phyloP scores from a whole-genome alignment of 1,140 invertebrate species.

The Mercenaria mercenaria region DNA sequence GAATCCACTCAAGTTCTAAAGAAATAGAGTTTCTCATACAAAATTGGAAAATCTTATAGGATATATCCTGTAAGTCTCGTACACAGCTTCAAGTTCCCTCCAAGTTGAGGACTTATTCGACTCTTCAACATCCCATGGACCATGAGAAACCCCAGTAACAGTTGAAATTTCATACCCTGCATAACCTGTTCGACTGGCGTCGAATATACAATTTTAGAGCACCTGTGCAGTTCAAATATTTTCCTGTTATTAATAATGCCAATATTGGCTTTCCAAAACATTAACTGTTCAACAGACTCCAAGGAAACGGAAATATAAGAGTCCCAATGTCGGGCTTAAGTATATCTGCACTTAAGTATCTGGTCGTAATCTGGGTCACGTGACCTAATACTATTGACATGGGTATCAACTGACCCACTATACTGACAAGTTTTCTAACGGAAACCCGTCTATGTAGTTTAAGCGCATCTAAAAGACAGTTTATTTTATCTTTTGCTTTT shows the following conservation, averaged over 20 bases:
- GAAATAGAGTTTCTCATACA: neutral
- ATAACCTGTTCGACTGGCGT: slow-evolving; percentile 44
- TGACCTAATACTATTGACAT: slow-evolving; percentile 11
- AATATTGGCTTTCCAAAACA: too few relatives aligned
- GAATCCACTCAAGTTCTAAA: slow-evolving; percentile 61
- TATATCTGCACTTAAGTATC: slow-evolving; percentile 26
- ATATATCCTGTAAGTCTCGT: slow-evolving; percentile 28
- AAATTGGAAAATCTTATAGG: too few relatives aligned
- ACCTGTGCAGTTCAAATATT: too few relatives aligned
- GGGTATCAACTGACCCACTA: neutral
- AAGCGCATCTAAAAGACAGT: too few relatives aligned
- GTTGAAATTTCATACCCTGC: too few relatives aligned
- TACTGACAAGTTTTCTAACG: neutral
- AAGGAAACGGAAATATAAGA: neutral
- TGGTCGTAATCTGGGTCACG: slow-evolving; percentile 47
- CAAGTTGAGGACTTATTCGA: slow-evolving; percentile 37
- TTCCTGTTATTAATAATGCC: too few relatives aligned
- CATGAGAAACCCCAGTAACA: neutral
- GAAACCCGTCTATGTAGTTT: neutral
- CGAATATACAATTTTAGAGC: neutral
- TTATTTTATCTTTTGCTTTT: too few relatives aligned
- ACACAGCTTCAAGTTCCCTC: slow-evolving; percentile 52
- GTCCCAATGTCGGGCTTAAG: neutral
- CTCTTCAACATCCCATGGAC: too few relatives aligned
- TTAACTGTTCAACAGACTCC: neutral